Conservation (phyloP, 2,888 invertebrate species). For the Tridacna gigas region DNA sequence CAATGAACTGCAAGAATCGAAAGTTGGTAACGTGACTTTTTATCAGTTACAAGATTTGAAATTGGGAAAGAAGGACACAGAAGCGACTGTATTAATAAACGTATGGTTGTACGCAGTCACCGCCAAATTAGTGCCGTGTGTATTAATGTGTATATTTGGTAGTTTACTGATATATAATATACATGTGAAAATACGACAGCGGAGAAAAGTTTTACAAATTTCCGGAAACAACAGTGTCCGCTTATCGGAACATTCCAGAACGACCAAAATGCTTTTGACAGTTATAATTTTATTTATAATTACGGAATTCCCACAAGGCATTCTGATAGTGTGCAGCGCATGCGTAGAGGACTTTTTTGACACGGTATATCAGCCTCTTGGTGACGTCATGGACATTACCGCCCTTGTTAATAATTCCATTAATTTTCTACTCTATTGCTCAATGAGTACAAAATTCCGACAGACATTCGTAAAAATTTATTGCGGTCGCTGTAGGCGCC, state of each 20-base stretch:
- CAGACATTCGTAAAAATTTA: constrained; percentile 84
- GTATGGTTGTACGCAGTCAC: constrained; percentile 97
- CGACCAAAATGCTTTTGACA: constrained; percentile 94
- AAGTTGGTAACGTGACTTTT: constrained; percentile 65
- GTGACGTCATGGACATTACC: constrained; percentile 94
- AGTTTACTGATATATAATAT: constrained; percentile 83
- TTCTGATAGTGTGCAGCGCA: constrained; percentile 90
- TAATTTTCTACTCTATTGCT: constrained; percentile 96
- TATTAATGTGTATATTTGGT: constrained; percentile 90
- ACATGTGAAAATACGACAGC: constrained; percentile 74
- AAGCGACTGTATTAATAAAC: constrained; percentile 86
- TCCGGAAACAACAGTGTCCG: constrained; percentile 75
- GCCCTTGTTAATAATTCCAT: constrained; percentile 96
- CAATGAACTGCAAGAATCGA: constrained; percentile 85
- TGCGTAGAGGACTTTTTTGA: constrained; percentile 89
- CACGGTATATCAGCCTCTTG: constrained; percentile 87
- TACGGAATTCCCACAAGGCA: constrained; percentile 94
- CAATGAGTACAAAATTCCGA: constrained; percentile 97
- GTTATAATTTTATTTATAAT: constrained; percentile 93
- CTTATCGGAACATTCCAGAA: constrained; percentile 87
- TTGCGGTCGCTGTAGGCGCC: constrained; percentile 59
- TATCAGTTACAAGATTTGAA: constrained; percentile 73
- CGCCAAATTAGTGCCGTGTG: constrained; percentile 95
- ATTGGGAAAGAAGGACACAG: constrained; percentile 73
- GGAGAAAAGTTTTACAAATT: constrained; percentile 76